Conservation (phyloP, 2,113 vertebrate species). For the Psilopsiagon aymara region DNA sequence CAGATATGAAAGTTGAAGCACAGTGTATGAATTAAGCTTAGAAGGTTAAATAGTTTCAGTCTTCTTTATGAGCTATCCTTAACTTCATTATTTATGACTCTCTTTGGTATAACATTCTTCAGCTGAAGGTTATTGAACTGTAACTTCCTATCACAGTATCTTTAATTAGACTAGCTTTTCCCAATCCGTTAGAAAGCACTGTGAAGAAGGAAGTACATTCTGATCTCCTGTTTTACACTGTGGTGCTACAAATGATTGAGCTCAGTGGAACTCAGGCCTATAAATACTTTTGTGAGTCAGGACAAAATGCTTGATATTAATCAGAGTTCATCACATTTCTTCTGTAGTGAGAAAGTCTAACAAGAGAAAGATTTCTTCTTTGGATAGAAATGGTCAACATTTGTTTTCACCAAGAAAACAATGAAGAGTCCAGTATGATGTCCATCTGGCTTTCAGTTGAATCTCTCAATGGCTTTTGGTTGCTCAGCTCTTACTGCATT, state of each 20-base stretch:
- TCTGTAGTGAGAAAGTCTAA: background rate
- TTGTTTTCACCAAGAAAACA: background rate
- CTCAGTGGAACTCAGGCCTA: background rate
- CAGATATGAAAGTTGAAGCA: background rate
- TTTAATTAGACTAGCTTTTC: constrained; percentile 45
- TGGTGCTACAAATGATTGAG: background rate
- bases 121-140: constrained; percentile 40
- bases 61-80: constrained; percentile 28
- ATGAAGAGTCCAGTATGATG: background rate
- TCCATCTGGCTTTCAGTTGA: background rate
- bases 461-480: background rate
- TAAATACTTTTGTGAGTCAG: background rate
- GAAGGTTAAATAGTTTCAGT: constrained; percentile 8
- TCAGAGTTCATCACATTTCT: background rate
- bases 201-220: background rate
- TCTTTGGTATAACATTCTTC: background rate
- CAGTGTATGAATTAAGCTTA: constrained; percentile 14
- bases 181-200: accelerated
- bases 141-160: constrained; percentile 39
- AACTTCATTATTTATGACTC: constrained; percentile 34
- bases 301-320: background rate
- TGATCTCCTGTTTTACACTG: background rate
- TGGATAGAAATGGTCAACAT: background rate
- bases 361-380: background rate
- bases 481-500: background rate